Conservation (phyloP, 2,113 vertebrate species). For the Panthera tigris region DNA sequence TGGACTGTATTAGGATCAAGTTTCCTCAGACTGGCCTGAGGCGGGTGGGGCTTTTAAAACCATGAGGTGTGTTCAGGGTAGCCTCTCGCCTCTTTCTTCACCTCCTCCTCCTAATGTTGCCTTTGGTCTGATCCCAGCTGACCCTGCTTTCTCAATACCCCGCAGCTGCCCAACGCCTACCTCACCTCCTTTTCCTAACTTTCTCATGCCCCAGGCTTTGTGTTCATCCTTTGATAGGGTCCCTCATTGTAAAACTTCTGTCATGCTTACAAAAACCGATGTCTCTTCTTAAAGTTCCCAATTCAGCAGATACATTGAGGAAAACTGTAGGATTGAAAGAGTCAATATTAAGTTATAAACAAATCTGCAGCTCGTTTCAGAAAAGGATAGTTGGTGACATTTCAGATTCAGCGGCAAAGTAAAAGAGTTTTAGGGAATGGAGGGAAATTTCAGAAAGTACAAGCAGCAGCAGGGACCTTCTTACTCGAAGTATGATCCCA, state of each 20-base stretch:
- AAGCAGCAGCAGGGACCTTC: neutral
- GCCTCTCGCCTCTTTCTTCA: constrained; percentile 24
- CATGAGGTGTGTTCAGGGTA: neutral
- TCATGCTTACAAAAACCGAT: neutral
- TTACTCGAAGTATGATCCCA: neutral
- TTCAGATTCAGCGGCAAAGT: neutral
- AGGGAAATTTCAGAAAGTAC: neutral
- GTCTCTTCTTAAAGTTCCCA: neutral
- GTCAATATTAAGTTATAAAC: neutral
- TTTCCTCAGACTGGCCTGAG: constrained; percentile 2
- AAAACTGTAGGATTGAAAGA: neutral
- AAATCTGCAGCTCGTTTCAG: neutral
- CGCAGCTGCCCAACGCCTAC: neutral
- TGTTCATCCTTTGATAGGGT: neutral
- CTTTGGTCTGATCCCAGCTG: neutral
- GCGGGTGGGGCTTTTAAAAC: neutral
- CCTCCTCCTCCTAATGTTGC: neutral
- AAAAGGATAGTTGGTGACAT: neutral
- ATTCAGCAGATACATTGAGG: neutral
- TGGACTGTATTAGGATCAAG: neutral
- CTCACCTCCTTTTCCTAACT: neutral
- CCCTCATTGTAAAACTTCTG: neutral
- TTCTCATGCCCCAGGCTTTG: neutral
- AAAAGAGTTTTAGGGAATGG: neutral
- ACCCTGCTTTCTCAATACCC: constrained; percentile 5